Base-by-base conservation (phyloP, 2,888 invertebrate genomes). In the Acronicta alni region DNA sequence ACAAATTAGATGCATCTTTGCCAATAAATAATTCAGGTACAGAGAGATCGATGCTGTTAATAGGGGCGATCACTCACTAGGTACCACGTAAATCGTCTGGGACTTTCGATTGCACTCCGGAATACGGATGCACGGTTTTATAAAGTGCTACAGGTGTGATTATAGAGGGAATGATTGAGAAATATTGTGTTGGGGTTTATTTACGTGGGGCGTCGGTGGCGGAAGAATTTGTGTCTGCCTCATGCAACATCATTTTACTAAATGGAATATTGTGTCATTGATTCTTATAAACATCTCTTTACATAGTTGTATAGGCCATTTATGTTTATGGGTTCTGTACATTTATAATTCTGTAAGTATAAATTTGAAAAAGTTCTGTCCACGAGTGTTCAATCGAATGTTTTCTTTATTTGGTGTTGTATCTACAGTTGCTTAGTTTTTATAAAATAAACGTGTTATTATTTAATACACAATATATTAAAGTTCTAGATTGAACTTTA, bases 11-110 rank as follows among this genome's bases (percentile, higher is more conserved):
- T 90, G 92, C 91, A 91, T 87, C 83, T 84, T 72, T 76, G 72
- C 57, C 78, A 74, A 84, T 91, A 89, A 91, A 92, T 92, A 90
- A 89, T 92, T 88, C 90, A 87, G 81, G 71, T 61, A 55, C 65
- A 23, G 62, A 57, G 76, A 82, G 89, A 89, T 86, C 80, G 87
- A 91, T 91, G 70, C 84, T 72, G 80, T 76, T 89, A 90, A 91
- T 89, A 90, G 84, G 64, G 63, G 59, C 83, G 79, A 92, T 92
- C 88, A 81, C 79, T 92, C 92, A 89, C 85, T 51, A 67, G 52
- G 82, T 72, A 77, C 75, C 77, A 79, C 87, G 89, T 91, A 91
- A 92, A 92, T 91, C 91, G 90, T 90, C 90, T 89, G 88, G 86
- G 84, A 89, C 88, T 88, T 88, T 89, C 86, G 86, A 86, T 86